phyloP scores from a whole-genome alignment of 2,888 invertebrate species.

The Amorpha juglandis region DNA sequence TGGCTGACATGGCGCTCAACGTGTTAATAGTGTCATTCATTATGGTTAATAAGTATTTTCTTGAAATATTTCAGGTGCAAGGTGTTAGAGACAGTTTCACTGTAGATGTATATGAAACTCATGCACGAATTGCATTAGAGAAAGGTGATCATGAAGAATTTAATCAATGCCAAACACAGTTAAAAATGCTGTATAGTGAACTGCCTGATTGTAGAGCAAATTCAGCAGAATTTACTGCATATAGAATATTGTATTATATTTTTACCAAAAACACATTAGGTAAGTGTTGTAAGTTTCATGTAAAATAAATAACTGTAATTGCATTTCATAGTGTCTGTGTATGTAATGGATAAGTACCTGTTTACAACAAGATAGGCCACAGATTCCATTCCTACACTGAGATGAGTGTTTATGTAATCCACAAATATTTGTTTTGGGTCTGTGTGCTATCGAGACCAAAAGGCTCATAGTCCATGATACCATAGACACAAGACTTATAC shows the following conservation, averaged over 20 bases:
- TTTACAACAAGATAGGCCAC: no score
- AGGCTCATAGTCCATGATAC: neutral
- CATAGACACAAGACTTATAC: no score
- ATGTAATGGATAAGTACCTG: no score
- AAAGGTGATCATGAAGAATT: slow-evolving; percentile 99
- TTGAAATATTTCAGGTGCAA: slow-evolving; percentile 89
- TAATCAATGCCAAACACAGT: slow-evolving; percentile 99
- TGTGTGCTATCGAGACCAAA: no score
- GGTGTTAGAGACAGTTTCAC: slow-evolving; percentile 97
- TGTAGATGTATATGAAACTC: slow-evolving; percentile 99
- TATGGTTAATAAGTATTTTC: no score
- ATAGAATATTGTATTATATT: slow-evolving; percentile 98
- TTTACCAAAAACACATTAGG: slow-evolving; percentile 99
- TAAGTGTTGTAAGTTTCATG: slow-evolving; percentile 65
- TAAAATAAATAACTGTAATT: neutral
- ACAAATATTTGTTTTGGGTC: no score
- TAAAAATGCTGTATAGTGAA: slow-evolving; percentile 96
- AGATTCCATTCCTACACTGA: no score
- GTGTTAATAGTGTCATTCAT: no score
- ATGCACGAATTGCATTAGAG: slow-evolving; percentile 98
- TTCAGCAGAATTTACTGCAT: slow-evolving; percentile 96
- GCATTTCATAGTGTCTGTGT: no score
- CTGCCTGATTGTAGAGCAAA: slow-evolving; percentile 87
- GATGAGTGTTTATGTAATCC: no score
- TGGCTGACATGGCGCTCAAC: no score